These are phyloP conservation scores for Cosmia trapezina DNA, from an alignment of 2,888 invertebrate genomes.

Conservation along the genomic window DNA sequence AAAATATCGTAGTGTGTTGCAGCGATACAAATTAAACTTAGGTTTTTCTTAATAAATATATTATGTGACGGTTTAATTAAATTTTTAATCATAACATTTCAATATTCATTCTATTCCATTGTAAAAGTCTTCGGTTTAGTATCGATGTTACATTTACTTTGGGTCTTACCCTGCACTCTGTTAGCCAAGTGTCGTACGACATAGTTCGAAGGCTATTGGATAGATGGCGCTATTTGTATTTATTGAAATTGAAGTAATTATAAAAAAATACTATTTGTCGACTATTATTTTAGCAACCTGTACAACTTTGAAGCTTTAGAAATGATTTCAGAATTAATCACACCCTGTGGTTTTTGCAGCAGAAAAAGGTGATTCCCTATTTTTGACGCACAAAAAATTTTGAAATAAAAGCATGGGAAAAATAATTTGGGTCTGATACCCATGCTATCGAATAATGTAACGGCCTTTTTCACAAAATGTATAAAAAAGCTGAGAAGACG, in stretches of 20 bases:
- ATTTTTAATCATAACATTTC: background rate
- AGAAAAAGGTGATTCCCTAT: background rate
- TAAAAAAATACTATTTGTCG: background rate
- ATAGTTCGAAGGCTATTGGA: conserved; percentile 79
- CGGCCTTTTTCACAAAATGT: conserved; percentile 70
- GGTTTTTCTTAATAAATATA: conserved; percentile 13
- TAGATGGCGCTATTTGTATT: conserved; percentile 85
- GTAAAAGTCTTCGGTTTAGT: background rate
- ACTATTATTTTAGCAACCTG: background rate
- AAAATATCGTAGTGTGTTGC: conserved; percentile 63
- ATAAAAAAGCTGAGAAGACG: conserved; percentile 63
- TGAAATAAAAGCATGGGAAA: background rate
- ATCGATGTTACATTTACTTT: conserved; percentile 16
- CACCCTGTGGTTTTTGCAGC: background rate
- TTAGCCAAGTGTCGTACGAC: conserved; percentile 71
- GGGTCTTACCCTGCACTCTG: conserved; percentile 55
- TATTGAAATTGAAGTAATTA: conserved; percentile 37
- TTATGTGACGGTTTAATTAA: background rate
- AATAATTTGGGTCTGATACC: conserved; percentile 7
- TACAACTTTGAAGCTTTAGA: background rate
- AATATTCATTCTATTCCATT: background rate
- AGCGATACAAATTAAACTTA: conserved; percentile 43
- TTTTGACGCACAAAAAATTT: no score
- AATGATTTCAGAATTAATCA: background rate
- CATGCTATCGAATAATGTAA: conserved; percentile 62